Conservation (phyloP, 2,113 vertebrate genomes). For the Tamias sibiricus region DNA sequence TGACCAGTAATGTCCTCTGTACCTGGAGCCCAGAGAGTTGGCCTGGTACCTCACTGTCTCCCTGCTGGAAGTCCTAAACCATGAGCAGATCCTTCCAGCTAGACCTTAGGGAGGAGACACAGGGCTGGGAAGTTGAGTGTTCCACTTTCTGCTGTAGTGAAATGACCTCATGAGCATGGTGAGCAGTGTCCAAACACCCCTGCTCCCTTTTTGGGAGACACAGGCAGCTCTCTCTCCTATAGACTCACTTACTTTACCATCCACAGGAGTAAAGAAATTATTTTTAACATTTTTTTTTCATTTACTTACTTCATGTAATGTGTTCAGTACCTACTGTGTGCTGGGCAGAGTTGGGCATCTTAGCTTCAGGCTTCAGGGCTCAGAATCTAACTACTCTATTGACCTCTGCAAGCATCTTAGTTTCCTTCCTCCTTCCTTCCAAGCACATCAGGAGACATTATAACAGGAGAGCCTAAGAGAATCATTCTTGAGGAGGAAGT, state of each 20-base stretch:
- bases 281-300: constrained; percentile 17
- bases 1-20: neutral
- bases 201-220: neutral
- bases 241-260: neutral
- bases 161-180: neutral
- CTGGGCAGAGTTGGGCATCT: neutral
- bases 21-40: neutral
- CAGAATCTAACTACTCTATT: neutral
- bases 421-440: neutral
- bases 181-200: neutral
- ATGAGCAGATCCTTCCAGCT: neutral
- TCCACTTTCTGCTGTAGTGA: neutral
- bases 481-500: neutral
- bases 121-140: neutral
- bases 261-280: neutral
- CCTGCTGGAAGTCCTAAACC: neutral
- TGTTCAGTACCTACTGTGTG: neutral
- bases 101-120: neutral
- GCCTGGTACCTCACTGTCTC: neutral
- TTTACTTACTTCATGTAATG: neutral
- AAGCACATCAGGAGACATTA: neutral
- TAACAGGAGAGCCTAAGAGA: neutral
- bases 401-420: neutral
- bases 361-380: neutral
- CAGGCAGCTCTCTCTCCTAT: neutral